Evolutionary conservation across 2,888 invertebrate species (phyloP).

Genomic region (Enchytraeus crypticus): DNA sequence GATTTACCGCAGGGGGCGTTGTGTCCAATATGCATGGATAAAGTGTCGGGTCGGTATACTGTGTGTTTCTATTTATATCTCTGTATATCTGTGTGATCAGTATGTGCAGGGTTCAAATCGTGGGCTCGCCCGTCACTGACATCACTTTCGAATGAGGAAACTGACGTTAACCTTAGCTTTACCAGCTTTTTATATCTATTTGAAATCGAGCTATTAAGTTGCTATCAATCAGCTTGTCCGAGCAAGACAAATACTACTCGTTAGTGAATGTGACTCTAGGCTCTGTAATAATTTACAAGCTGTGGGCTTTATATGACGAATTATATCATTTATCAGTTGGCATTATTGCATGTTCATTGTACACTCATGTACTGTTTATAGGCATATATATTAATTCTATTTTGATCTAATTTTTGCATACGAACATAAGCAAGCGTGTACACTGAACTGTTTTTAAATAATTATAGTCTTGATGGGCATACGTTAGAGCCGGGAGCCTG

Average conservation of each 20-base stretch:
- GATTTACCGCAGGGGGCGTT: background rate
- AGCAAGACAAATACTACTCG: background rate
- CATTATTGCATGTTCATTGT: background rate
- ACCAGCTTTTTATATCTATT: too few species aligned
- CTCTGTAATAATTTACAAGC: background rate
- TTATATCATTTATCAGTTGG: background rate
- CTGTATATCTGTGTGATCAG: too few species aligned
- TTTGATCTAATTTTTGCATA: too few species aligned
- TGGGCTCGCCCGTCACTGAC: too few species aligned
- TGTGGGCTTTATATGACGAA: background rate
- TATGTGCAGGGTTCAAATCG: too few species aligned
- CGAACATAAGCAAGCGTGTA: too few species aligned
- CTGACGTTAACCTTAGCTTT: too few species aligned
- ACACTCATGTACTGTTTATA: background rate
- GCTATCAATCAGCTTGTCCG: background rate
- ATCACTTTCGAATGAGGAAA: too few species aligned
- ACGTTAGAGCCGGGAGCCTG: too few species aligned
- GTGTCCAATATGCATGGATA: slow-evolving; percentile 44
- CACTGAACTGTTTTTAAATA: too few species aligned
- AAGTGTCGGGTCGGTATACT: slow-evolving; percentile 15
- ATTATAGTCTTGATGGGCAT: too few species aligned
- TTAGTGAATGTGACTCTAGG: background rate
- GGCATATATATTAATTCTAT: background rate
- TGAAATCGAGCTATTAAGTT: background rate
- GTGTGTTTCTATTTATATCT: too few species aligned